Base-by-base conservation (phyloP, 2,888 invertebrate genomes). In the Drosophila anomelani region DNA sequence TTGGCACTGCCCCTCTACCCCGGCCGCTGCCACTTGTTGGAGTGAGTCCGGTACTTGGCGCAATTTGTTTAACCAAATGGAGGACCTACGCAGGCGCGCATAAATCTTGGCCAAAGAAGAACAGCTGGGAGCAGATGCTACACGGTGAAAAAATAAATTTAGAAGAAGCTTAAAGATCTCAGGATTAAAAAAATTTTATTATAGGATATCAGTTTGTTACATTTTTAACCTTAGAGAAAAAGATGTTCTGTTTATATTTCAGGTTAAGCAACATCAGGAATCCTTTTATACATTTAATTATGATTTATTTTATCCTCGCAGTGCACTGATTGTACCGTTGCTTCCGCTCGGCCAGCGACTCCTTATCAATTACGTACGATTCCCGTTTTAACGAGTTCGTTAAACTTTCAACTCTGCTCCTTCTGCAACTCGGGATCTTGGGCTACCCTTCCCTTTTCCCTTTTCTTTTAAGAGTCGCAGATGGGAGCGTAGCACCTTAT, bases 331-430 rank as follows among this genome's bases (percentile, higher is more conserved):
- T 57, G 55, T 74, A 56, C 57, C 72, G 61, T 53, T 64, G 51
- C 61, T 54, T 53, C 54, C 23, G 41, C 67, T 43, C 54, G 36
- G 26, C 23, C 41, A 29, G 46, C 80, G 58, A 70, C 80, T 84
- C 87, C 79, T 86, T 88, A 89, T 88, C 89, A 86, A 86, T 89
- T 86, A 88, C 83, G 76, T 75, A 82, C 76, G 80, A 80, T 85
- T 88, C 86, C 85, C 85, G 89, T 86, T 89, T 86, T 88, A 86
- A 86, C 89, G 79, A 89, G 85, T 86, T 86, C 85, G 88, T 89
- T 86, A 88, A 86, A 86, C 85, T 86, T 86, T 86, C 89, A 86
- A 88, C 85, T 89, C 67, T 79, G 71, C 58, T 41, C 55, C 64
- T 69, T 78, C 71, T 58, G 78, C 76, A 64, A 56, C 82, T 53